Evolutionary conservation across 2,888 invertebrate genomes (phyloP).

Genomic region (Tachina lurida): DNA sequence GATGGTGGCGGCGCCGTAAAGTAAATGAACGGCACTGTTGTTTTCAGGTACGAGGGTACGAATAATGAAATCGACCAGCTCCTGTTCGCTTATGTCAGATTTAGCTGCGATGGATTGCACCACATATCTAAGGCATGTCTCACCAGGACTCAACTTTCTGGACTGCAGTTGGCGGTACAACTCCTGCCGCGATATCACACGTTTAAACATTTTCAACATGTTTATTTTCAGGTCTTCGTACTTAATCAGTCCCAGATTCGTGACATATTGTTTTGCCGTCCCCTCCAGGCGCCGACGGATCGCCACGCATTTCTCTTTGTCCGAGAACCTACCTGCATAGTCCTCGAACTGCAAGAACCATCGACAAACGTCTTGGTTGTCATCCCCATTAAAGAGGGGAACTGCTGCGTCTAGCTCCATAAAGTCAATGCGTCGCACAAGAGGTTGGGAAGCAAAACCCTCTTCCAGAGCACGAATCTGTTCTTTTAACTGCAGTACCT

Average conservation of each 20-base stretch:
- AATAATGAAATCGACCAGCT: slow-evolving; percentile 36
- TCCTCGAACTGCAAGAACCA: not conserved
- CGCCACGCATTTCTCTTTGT: slow-evolving; percentile 19
- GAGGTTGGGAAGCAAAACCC: too few species aligned
- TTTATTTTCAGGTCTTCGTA: not conserved
- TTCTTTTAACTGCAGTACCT: not conserved
- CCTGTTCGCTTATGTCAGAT: slow-evolving; percentile 27
- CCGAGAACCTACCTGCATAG: not conserved
- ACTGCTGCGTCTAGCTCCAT: not conserved
- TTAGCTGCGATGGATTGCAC: slow-evolving; percentile 20
- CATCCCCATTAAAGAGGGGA: slow-evolving; percentile 2
- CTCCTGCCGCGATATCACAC: slow-evolving; percentile 27
- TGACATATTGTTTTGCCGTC: slow-evolving; percentile 18
- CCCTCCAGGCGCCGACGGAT: slow-evolving; percentile 22
- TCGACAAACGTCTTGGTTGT: not conserved
- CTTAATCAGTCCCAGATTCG: not conserved
- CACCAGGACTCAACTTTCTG: slow-evolving; percentile 14
- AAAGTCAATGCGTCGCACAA: not conserved
- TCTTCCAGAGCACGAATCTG: not conserved
- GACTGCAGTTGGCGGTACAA: slow-evolving; percentile 6
- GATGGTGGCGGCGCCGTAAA: too few species aligned
- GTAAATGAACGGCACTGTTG: not conserved
- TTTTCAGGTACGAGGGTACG: slow-evolving; percentile 19
- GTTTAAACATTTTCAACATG: slow-evolving; percentile 17
- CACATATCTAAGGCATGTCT: slow-evolving; percentile 47